A percentile compares a stretch with the other conserved stretches of the same genome.
phyloP scores from a whole-genome alignment of 2,113 vertebrate species.

The Myotis davidii region DNA sequence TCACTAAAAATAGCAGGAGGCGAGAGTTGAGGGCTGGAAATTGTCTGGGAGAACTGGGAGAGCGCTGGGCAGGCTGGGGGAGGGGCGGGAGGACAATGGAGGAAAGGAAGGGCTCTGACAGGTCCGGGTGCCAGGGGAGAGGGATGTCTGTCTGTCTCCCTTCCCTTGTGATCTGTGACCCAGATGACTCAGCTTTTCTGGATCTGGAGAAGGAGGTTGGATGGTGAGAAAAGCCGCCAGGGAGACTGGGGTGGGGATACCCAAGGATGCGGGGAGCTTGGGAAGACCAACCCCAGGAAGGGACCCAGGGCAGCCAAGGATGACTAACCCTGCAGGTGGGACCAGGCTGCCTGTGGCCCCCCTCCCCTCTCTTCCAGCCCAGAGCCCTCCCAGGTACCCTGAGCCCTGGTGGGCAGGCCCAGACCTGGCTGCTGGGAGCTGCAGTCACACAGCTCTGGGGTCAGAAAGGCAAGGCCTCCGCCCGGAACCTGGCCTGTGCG shows the following conservation, averaged over 20 bases:
- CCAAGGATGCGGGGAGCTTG: background rate
- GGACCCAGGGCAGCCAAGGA: background rate
- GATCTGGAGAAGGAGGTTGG: background rate
- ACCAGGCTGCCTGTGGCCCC: background rate
- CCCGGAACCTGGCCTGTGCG: background rate
- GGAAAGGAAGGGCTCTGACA: slow-evolving; percentile 43
- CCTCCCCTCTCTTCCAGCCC: background rate
- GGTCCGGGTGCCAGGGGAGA: background rate
- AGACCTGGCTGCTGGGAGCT: background rate
- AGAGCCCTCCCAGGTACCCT: background rate
- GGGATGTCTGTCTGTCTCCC: background rate
- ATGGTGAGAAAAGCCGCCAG: background rate
- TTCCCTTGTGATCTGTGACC: background rate
- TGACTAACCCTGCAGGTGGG: background rate
- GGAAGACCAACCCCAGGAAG: background rate
- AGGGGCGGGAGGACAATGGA: background rate
- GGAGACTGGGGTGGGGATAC: background rate
- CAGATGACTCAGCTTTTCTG: slow-evolving; percentile 55
- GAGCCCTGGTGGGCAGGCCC: background rate
- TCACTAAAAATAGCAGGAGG: slow-evolving; percentile 71
- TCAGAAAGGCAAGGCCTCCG: background rate
- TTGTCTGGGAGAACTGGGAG: background rate
- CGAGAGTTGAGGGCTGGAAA: background rate
- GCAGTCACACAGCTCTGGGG: background rate
- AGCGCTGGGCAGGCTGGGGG: background rate